Evolutionary conservation across 2,888 invertebrate genomes (phyloP), one percentile per base, ranked within the genome.

Genomic region (Cinara cedri): DNA sequence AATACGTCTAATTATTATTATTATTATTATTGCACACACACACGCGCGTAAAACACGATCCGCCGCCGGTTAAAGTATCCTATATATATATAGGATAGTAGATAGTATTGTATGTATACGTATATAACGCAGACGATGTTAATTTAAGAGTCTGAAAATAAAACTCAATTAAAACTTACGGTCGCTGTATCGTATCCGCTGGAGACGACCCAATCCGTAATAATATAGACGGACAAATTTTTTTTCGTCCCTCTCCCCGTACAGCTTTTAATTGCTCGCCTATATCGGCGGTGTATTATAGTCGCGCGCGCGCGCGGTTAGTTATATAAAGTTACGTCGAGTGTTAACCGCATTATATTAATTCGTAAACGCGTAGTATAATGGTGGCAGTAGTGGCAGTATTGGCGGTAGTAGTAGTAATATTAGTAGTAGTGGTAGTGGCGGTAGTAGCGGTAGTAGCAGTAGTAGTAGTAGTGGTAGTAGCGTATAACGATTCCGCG

Each of bases 261-360:
- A 34, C 14, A 51, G 26, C n/a, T 19, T 60, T 11, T 60, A 72
- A 60, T 60, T 46, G 46, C 26, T 49, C 24, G 49, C 44, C n/a
- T 49, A 26, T 46, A 26, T 63, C 70, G 19, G 55, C 8, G 74
- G 62, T 34, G 6, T 34, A 34, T n/a, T n/a, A 34, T 34, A 34
- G 34, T 6, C 34, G 34, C 6, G 21, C 10, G 65, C 3, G 3
- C 34, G 34, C 6, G 21, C 10, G 65, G 46, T 16, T 24, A 46
- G 11, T 46, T 49, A 49, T 54, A 65, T 74, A 44, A 49, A 63
- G 74, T 74, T 44, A 24, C 19, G 72, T 72, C 62, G 63, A 74
- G 63, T 63, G 63, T 74, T 74, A 65, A 74, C 63, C 74, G 62
- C 74, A 24, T 74, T 63, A 54, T 74, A 54, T 74, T 74, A 74